Evolutionary conservation across 2,888 invertebrate genomes (phyloP).

Genomic region (Lithophane socia): DNA sequence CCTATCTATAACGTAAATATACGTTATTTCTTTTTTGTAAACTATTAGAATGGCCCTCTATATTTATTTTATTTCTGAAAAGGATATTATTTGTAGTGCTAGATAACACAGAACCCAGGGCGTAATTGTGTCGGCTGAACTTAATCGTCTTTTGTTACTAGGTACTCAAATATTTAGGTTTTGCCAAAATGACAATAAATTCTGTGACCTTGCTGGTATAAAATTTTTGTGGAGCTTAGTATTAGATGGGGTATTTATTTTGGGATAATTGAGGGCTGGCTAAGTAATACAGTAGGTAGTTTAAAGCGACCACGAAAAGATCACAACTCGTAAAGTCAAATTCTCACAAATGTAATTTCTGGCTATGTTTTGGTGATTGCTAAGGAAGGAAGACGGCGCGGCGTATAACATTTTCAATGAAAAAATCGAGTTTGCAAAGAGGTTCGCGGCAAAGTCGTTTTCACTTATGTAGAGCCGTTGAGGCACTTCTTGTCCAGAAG

Average conservation of each 20-base stretch:
- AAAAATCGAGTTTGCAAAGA: background rate
- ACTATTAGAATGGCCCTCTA: background rate
- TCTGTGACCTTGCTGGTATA: constrained; percentile 18
- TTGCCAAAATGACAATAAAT: constrained; percentile 23
- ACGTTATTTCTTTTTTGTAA: constrained; percentile 14
- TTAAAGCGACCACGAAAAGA: background rate
- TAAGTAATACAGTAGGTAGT: background rate
- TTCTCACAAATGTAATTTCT: background rate
- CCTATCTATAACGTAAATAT: background rate
- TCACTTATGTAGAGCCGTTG: constrained; percentile 12
- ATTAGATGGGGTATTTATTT: constrained; percentile 11
- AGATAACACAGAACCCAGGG: constrained; percentile 17
- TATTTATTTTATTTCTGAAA: constrained; percentile 32
- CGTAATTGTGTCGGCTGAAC: constrained; percentile 21
- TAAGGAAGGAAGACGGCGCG: background rate
- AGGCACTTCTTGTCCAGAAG: constrained; percentile 1
- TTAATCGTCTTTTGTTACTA: constrained; percentile 42
- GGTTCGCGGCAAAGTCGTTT: background rate
- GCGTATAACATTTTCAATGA: background rate
- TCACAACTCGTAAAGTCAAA: background rate
- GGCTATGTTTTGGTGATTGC: background rate
- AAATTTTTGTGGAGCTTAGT: constrained; percentile 4
- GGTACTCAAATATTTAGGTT: constrained; percentile 41
- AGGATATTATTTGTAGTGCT: constrained; percentile 26
- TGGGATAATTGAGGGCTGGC: background rate